These are phyloP conservation scores for Drosophila parabipectinata DNA, from an alignment of 1,140 invertebrate genomes.

Conservation along the genomic window DNA sequence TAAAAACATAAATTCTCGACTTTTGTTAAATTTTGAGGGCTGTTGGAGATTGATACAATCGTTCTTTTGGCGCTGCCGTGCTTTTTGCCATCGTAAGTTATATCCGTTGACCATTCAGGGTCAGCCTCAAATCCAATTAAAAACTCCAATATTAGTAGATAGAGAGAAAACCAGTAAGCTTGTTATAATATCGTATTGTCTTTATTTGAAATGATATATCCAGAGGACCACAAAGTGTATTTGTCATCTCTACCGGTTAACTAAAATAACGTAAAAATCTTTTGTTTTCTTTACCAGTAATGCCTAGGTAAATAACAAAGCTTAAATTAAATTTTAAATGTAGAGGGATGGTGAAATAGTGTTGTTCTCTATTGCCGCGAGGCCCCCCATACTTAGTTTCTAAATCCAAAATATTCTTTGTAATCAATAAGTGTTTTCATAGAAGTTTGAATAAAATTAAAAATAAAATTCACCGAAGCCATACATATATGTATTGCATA, in stretches of 20 bases:
- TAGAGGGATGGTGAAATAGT: slow-evolving; percentile 45
- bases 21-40: slow-evolving; percentile 77
- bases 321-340: slow-evolving; percentile 36
- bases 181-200: slow-evolving; percentile 45
- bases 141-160: slow-evolving; percentile 47
- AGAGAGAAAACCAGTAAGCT: slow-evolving; percentile 41
- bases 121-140: slow-evolving; percentile 33
- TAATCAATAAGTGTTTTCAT: slow-evolving; percentile 24
- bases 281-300: slow-evolving; percentile 45
- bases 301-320: slow-evolving; percentile 43
- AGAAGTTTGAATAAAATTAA: slow-evolving; percentile 21
- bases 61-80: slow-evolving; percentile 83
- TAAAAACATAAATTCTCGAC: slow-evolving; percentile 49
- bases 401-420: slow-evolving; percentile 11
- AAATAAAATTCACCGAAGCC: slow-evolving; percentile 13
- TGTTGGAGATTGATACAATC: slow-evolving; percentile 83
- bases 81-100: slow-evolving; percentile 83
- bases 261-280: slow-evolving; percentile 38
- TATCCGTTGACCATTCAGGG: slow-evolving; percentile 59
- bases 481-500: slow-evolving; percentile 16
- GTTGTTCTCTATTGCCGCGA: slow-evolving; percentile 12
- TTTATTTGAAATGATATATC: slow-evolving; percentile 36
- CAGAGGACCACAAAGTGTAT: slow-evolving; percentile 44
- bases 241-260: slow-evolving; percentile 46
- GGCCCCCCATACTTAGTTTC: slow-evolving; percentile 19